Evolutionary conservation across 2,888 invertebrate genomes (phyloP), one percentile per base, ranked within the genome.

Genomic region (Parelbella ahira): DNA sequence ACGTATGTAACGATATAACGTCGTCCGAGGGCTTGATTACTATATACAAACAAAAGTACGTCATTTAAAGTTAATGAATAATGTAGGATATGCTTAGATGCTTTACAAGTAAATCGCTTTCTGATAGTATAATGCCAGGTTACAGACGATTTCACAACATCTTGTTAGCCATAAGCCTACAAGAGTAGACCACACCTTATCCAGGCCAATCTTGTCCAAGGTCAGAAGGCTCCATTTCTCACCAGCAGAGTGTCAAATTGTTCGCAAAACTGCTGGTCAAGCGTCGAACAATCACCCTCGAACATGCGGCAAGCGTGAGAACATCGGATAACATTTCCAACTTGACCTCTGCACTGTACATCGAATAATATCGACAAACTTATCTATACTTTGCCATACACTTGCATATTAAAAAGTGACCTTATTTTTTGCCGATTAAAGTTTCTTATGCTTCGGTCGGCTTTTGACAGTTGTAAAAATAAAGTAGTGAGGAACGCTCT

Each of bases 261-360:
- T 68, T 56, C 63, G 58, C 61, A 64, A 65, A 58, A 62, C 57
- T 70, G 75, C 74, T 71, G 72, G 58, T 61, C 60, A 60, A 54
- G 56, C 52, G 54, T 42, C 34, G 2, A 57, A 61, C 54, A 60
- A 74, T 73, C 68, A 69, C 65, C 66, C 60, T 55, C 51, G 67
- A 54, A 44, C 70, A 68, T 68, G 60, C 70, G 63, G 76, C 71
- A 62, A 73, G 68, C 81, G 82, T 81, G 80, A 81, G 81, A 82
- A 82, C 70, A 70, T 53, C 60, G 46, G 69, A 66, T 69, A 69
- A 70, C 69, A 58, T 71, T 63, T 34, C 28, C 28, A 42, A 29
- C 68, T 70, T 65, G 53, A 51, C 53, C 53, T 73, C 69, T 75
- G 62, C 68, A 58, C 66, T 70, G 50, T 19, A 33, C 39, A 27